Evolutionary conservation across 2,888 invertebrate genomes (phyloP).

Genomic region (Ennomos quercinarius): DNA sequence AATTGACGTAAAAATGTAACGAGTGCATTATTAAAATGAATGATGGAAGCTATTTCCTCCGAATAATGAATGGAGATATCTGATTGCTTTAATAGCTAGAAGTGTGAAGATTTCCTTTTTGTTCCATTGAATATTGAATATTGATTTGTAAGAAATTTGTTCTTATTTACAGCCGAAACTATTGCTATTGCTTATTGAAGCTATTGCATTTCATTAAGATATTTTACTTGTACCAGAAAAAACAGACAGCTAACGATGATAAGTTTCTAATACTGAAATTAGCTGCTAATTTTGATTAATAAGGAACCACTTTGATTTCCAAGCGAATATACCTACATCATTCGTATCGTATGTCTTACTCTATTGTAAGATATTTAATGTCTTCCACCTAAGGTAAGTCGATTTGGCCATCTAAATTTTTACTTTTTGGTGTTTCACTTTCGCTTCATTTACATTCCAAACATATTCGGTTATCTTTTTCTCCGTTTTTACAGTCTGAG

Average conservation of each 20-base stretch:
- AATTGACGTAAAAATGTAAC: conserved; percentile 40
- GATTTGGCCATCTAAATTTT: conserved; percentile 31
- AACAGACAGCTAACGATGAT: neutral
- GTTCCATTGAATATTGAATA: conserved; percentile 28
- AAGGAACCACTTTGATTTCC: neutral
- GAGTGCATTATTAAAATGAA: conserved; percentile 59
- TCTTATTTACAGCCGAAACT: neutral
- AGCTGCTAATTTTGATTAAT: neutral
- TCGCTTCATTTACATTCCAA: conserved; percentile 45
- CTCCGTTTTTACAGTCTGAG: conserved; percentile 28
- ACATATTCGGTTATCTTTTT: conserved; percentile 35
- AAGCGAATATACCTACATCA: neutral
- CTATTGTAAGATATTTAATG: conserved; percentile 10
- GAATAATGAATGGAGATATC: conserved; percentile 39
- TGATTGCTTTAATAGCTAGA: conserved; percentile 36
- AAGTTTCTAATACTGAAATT: neutral
- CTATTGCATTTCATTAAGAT: conserved; percentile 1
- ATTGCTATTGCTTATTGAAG: no score
- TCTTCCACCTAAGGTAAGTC: conserved; percentile 26
- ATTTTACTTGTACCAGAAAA: neutral
- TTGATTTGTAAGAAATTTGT: conserved; percentile 26
- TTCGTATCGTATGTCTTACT: neutral
- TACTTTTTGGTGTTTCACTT: conserved; percentile 35
- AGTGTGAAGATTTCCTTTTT: conserved; percentile 27
- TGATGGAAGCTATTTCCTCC: conserved; percentile 55